Conservation (phyloP, 1,140 invertebrate genomes). For the Drosophila rufa region DNA sequence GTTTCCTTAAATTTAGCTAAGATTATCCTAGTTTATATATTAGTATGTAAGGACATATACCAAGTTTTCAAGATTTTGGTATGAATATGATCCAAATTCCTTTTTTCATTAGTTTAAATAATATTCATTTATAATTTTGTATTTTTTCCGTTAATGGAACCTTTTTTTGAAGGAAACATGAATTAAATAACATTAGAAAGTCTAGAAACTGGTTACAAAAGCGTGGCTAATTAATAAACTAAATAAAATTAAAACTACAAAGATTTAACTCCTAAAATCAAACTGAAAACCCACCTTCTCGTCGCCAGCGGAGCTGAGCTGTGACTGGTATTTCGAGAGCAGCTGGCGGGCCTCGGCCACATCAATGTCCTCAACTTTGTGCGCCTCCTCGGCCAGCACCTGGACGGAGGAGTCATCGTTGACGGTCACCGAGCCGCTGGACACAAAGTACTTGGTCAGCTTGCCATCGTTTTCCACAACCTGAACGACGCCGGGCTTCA, state of each 20-base stretch:
- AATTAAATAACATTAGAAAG: not conserved
- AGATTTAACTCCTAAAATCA: not conserved
- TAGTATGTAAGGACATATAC: too few relatives aligned
- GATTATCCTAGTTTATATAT: too few relatives aligned
- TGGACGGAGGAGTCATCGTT: slow-evolving; percentile 99
- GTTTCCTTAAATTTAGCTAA: not conserved
- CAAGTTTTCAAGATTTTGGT: too few relatives aligned
- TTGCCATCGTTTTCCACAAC: slow-evolving; percentile 95
- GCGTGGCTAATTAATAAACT: too few relatives aligned
- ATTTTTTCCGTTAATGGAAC: not conserved
- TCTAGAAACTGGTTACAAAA: not conserved
- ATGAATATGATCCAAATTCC: not conserved
- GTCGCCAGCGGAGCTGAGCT: slow-evolving; percentile 91
- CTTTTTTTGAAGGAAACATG: not conserved
- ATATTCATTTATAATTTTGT: too few relatives aligned
- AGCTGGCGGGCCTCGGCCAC: slow-evolving; percentile 91
- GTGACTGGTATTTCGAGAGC: slow-evolving; percentile 93
- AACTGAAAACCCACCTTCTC: slow-evolving; percentile 88
- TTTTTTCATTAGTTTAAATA: too few relatives aligned
- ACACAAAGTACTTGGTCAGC: slow-evolving; percentile 96
- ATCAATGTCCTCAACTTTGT: slow-evolving; percentile 95
- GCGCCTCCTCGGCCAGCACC: slow-evolving; percentile 98
- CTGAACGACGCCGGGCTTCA: slow-evolving; percentile 98
- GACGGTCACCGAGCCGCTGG: slow-evolving; percentile 98
- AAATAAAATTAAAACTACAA: not conserved